Base-by-base conservation (phyloP, 1,140 invertebrate species). In the Phenacoccus solenopsis region DNA sequence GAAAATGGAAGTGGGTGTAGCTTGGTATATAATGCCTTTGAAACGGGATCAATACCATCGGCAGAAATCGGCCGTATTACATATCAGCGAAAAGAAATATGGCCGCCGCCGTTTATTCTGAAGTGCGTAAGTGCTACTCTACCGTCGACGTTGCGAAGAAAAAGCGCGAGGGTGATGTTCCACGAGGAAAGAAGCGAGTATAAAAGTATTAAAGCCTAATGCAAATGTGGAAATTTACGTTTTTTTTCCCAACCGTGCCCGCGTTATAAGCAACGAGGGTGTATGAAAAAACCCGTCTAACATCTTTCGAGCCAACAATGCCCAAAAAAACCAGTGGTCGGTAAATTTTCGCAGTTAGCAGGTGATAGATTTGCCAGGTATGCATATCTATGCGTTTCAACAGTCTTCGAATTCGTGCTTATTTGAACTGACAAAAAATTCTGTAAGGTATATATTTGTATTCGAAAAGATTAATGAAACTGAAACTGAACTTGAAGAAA, bases 121-220 rank as follows among this genome's bases (percentile, higher is more conserved):
- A 64, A 64, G 5, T 64, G 12, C 59, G 59, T 64, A 64, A 64
- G 59, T 64, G 59, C 59, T 64, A 24, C 16, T 64, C 59, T 27
- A 25, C 59, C 59, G 25, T n/a, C n/a, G n/a, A n/a, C n/a, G n/a
- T 64, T 64, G 22, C 59, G 22, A 64, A 25, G 25, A 64, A 64
- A 27, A 27, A 64, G 25, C 21, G 25, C 12, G 25, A 64, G 59
- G 59, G 59, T 64, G 10, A 64, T 64, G 59, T 64, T 64, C 22
- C 21, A 27, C 20, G 21, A 64, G 22, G 59, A 64, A 64, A 64
- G 59, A 64, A 24, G 59, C n/a, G 25, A 64, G 59, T 10, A 64
- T 64, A 64, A 64, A 64, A 64, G 59, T 64, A 64, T 64, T 64
- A 64, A 64, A 27, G 59, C 25, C 25, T 64, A 64, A 64, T 64